These are phyloP conservation scores for Lepidochrysops patricia DNA, from an alignment of 2,888 invertebrate genomes.

Conservation along the genomic window DNA sequence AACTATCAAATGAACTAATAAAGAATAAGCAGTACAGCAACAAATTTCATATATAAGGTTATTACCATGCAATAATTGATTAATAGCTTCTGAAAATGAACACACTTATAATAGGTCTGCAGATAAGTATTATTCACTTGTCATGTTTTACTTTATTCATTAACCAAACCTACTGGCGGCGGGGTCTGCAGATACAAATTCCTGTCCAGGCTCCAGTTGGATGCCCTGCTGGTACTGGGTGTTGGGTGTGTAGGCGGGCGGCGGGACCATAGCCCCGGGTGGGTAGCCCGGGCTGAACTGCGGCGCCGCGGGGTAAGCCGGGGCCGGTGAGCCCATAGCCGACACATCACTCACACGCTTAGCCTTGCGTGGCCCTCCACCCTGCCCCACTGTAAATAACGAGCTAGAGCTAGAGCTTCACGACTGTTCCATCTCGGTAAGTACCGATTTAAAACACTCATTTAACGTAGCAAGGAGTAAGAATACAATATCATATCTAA, in stretches of 20 bases:
- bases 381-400: constrained; percentile 43
- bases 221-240: constrained; percentile 49
- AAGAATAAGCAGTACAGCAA: no score
- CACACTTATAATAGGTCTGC: no score
- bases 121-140: no score
- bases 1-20: no score
- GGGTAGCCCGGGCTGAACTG: constrained; percentile 38
- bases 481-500: neutral
- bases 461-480: neutral
- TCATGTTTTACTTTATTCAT: neutral
- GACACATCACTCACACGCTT: constrained; percentile 81
- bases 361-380: constrained; percentile 68
- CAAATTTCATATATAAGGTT: no score
- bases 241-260: constrained; percentile 43
- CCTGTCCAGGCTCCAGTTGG: constrained; percentile 47
- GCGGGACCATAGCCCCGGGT: constrained; percentile 42
- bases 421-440: neutral
- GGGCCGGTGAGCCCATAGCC: constrained; percentile 76
- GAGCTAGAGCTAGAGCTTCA: neutral
- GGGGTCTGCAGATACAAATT: constrained; percentile 38
- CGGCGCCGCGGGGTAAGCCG: constrained; percentile 33
- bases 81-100: no score
- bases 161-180: constrained; percentile 37
- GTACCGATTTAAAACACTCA: neutral
- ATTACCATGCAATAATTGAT: no score